Percentiles rank a stretch among this genome's conserved stretches.
phyloP scores from a whole-genome alignment of 2,797 vertebrate species.

The Danionella dracula region DNA sequence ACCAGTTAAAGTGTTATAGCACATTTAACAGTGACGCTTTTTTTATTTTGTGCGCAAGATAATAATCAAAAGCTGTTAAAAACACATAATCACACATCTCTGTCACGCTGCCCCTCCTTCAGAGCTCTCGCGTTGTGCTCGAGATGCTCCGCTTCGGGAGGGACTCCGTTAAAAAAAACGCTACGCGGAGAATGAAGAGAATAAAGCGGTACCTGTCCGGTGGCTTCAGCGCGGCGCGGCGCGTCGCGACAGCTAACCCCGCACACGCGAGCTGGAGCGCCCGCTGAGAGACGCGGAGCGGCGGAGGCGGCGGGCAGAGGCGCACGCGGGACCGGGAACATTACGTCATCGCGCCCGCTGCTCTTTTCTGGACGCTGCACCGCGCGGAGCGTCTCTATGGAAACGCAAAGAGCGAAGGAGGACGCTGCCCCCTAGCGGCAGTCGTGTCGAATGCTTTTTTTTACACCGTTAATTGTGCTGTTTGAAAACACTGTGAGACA shows the following conservation, averaged over 20 bases:
- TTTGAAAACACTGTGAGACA: no score
- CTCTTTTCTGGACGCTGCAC: constrained; percentile 54
- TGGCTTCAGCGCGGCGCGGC: no score
- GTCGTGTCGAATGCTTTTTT: neutral
- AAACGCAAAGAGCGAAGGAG: constrained; percentile 44
- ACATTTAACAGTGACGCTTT: no score
- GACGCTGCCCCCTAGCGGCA: constrained; percentile 51
- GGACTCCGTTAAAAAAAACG: neutral
- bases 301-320: constrained; percentile 25
- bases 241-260: constrained; percentile 8
- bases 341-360: constrained; percentile 64
- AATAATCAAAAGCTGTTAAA: no score
- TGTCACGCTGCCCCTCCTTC: constrained; percentile 6
- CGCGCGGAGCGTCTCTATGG: constrained; percentile 72
- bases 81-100: neutral
- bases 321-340: constrained; percentile 52
- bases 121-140: neutral
- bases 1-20: no score
- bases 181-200: neutral
- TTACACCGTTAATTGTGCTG: no score
- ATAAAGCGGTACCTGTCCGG: no score
- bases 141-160: neutral
- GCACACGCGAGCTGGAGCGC: neutral
- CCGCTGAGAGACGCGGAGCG: constrained; percentile 39
- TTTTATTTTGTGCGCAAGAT: no score